A percentile compares a stretch with the other conserved stretches of the same genome.
phyloP scores from a whole-genome alignment of 2,888 invertebrate species.

The Tenodera sinensis region DNA sequence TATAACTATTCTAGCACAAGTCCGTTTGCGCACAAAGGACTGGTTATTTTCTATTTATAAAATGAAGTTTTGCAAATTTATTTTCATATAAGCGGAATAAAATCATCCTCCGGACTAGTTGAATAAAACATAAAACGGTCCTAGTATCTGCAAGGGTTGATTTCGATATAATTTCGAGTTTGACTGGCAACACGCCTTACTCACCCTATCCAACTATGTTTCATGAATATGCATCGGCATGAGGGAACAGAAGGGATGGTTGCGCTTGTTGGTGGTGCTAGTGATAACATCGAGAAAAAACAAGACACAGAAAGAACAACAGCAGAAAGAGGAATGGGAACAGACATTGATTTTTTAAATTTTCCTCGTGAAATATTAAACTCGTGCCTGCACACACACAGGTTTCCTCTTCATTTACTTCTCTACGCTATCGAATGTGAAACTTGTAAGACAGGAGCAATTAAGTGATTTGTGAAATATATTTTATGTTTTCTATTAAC shows the following conservation, averaged over 20 bases:
- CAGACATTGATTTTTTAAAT: neutral
- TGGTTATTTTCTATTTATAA: too few relatives aligned
- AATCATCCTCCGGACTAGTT: too few relatives aligned
- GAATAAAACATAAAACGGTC: neutral
- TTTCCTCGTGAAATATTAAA: neutral
- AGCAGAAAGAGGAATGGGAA: neutral
- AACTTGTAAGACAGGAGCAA: too few relatives aligned
- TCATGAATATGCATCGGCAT: neutral
- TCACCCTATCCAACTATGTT: neutral
- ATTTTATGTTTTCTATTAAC: too few relatives aligned
- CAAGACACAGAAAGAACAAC: neutral
- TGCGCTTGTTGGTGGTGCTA: neutral
- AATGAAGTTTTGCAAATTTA: too few relatives aligned
- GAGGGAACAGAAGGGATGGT: neutral
- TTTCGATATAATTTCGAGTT: neutral
- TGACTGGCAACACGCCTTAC: neutral
- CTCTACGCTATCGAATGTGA: too few relatives aligned
- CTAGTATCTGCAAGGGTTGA: neutral
- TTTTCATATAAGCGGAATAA: too few relatives aligned
- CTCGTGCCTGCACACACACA: neutral
- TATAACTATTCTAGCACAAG: too few relatives aligned
- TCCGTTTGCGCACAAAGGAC: too few relatives aligned
- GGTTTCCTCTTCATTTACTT: too few relatives aligned
- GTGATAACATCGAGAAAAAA: neutral
- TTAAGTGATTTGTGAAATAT: too few relatives aligned